Evolutionary conservation across 37 sponge, comb jelly and placozoan species (phyloP).

Genomic region (Bolinopsis microptera): DNA sequence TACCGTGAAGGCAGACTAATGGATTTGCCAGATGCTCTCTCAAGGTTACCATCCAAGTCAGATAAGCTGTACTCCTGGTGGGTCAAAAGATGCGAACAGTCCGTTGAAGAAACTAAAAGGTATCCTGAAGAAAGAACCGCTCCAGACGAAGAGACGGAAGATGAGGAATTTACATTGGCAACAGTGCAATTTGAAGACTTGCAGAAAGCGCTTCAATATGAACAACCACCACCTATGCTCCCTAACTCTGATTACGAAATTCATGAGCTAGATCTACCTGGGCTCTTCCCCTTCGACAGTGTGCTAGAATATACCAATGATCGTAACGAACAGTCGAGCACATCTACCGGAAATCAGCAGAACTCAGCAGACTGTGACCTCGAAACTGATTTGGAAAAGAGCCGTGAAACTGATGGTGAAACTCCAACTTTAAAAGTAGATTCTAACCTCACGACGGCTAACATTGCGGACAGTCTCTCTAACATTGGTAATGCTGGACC

Average conservation of each 20-base stretch:
- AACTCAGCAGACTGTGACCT: no score
- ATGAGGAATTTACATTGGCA: not conserved
- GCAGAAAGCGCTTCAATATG: not conserved
- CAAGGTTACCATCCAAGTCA: not conserved
- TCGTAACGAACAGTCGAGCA: not conserved
- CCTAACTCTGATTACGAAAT: not conserved
- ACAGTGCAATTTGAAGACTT: not conserved
- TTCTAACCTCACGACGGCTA: not conserved
- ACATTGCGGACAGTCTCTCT: not conserved
- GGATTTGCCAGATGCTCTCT: constrained; percentile 4
- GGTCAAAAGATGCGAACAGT: not conserved
- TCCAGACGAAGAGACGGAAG: no score
- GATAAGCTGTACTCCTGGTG: constrained; percentile 16
- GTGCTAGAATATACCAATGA: not conserved
- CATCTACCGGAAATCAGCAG: no score
- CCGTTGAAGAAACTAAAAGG: not conserved
- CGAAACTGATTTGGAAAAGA: not conserved
- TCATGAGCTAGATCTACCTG: not conserved
- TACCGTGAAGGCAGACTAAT: not conserved
- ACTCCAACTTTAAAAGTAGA: not conserved
- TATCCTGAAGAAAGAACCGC: not conserved
- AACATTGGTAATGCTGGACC: no score
- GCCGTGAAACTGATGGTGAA: not conserved
- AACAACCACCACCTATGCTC: not conserved
- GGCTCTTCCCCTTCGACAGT: not conserved